phyloP scores from a whole-genome alignment of 2,797 vertebrate species.

The Allobates femoralis region DNA sequence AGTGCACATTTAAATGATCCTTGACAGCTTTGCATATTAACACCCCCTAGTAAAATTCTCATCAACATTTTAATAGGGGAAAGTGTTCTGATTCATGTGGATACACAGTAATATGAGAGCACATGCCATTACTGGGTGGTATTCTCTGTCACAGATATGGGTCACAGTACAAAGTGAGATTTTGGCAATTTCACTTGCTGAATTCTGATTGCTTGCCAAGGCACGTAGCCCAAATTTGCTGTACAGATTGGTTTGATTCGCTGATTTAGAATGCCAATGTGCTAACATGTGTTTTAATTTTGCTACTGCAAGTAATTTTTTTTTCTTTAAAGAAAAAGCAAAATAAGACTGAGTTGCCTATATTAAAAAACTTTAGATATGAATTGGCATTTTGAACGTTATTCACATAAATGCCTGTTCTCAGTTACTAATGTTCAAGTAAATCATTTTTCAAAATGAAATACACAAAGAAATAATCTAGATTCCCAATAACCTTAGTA shows the following conservation, averaged over 20 bases:
- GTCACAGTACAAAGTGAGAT: background rate
- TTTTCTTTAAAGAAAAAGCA: background rate
- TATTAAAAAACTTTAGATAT: background rate
- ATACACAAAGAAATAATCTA: too few relatives aligned
- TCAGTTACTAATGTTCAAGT: too few relatives aligned
- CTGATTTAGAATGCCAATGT: conserved; percentile 1
- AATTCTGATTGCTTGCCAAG: background rate
- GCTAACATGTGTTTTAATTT: background rate
- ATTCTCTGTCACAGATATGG: conserved; percentile 6
- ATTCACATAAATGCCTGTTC: background rate
- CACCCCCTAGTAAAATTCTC: background rate
- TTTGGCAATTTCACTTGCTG: conserved; percentile 13
- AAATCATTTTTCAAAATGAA: too few relatives aligned
- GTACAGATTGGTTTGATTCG: background rate
- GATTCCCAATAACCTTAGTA: too few relatives aligned
- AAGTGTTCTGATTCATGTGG: background rate
- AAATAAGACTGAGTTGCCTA: background rate
- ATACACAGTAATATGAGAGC: background rate
- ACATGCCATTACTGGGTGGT: background rate
- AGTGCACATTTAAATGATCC: background rate
- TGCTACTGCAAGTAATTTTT: background rate
- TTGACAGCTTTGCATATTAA: background rate
- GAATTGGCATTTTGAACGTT: background rate
- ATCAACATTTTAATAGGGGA: background rate
- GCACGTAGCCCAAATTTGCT: background rate